Evolutionary conservation across 2,888 invertebrate species (phyloP).

Genomic region (Eustalomyia histrio): DNA sequence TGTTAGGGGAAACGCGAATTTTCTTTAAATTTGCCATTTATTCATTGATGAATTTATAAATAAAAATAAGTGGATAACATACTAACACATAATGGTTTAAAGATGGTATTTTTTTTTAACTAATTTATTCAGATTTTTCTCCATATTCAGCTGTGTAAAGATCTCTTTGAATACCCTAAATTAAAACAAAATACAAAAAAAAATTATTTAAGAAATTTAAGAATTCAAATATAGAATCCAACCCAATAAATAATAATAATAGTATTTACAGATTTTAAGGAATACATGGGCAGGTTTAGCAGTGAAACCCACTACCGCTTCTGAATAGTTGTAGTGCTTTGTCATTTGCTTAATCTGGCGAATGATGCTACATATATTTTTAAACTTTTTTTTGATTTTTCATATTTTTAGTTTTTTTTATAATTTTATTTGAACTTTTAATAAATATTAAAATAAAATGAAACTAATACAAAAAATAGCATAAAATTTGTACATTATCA

Average conservation of each 20-base stretch:
- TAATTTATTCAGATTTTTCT: slow-evolving; percentile 47
- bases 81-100: slow-evolving; percentile 13
- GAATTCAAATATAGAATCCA: neutral
- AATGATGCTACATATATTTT: too few species aligned
- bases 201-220: neutral
- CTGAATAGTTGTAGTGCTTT: too few species aligned
- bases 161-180: slow-evolving; percentile 63
- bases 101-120: slow-evolving; percentile 1
- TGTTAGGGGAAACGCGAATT: neutral
- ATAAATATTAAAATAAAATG: too few species aligned
- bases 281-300: too few species aligned
- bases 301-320: too few species aligned
- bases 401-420: too few species aligned
- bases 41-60: neutral
- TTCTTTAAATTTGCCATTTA: neutral
- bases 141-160: slow-evolving; percentile 51
- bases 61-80: slow-evolving; percentile 19
- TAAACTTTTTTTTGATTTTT: too few species aligned
- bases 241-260: neutral
- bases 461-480: too few species aligned
- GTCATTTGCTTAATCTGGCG: too few species aligned
- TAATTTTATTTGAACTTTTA: too few species aligned
- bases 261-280: neutral
- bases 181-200: slow-evolving; percentile 48
- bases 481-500: too few species aligned